phyloP scores from a whole-genome alignment of 2,113 vertebrate genomes.

The Lophochroa leadbeateri region DNA sequence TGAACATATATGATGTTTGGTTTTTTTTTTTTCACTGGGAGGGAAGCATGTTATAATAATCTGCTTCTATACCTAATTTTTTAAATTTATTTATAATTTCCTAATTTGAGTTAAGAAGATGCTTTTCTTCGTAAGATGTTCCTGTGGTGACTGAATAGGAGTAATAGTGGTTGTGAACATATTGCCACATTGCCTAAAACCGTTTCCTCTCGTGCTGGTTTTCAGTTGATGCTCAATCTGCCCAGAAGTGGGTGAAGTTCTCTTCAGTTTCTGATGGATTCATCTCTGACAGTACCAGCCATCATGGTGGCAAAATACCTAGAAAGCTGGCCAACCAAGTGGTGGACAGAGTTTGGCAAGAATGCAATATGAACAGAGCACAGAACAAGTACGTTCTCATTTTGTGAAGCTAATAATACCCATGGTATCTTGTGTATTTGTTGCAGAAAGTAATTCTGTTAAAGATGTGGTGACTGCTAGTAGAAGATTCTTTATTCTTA shows the following conservation, averaged over 20 bases:
- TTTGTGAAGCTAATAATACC: neutral
- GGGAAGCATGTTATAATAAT: neutral
- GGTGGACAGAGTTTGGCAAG: slow-evolving; percentile 97
- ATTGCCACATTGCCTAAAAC: neutral
- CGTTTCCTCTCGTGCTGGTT: slow-evolving; percentile 13
- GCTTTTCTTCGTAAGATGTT: neutral
- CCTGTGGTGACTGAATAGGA: neutral
- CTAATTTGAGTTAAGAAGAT: neutral
- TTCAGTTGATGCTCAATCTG: slow-evolving; percentile 91
- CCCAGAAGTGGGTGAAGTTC: slow-evolving; percentile 94
- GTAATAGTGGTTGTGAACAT: neutral
- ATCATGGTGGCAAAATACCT: slow-evolving; percentile 95
- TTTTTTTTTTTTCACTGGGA: neutral
- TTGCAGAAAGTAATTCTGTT: neutral
- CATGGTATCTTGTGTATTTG: neutral
- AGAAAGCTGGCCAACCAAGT: slow-evolving; percentile 90
- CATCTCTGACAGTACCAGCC: slow-evolving; percentile 89
- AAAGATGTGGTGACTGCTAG: neutral
- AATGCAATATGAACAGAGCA: slow-evolving; percentile 96
- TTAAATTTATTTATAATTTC: neutral
- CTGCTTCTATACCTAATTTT: neutral
- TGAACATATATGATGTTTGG: neutral
- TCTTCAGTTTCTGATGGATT: slow-evolving; percentile 89
- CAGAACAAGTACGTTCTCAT: slow-evolving; percentile 91
- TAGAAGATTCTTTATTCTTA: neutral